Base-by-base conservation (phyloP, 2,797 vertebrate genomes). In the Rhinatrema bivittatum region DNA sequence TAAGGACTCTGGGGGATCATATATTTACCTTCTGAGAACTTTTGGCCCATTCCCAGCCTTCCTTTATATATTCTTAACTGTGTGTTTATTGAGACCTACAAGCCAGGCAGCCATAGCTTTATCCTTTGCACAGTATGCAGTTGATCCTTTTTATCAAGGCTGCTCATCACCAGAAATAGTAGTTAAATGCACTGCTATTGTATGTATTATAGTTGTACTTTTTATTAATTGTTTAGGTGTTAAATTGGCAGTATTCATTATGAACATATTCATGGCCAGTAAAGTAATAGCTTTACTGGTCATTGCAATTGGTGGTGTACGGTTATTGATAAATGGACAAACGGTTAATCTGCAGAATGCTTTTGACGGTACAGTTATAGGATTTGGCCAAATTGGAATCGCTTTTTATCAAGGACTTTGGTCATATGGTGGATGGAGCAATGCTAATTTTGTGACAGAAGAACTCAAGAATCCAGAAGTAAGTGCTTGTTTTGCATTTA, bases 361-460 rank as follows among this genome's bases (percentile, higher is more conserved):
- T 5, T 97, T 98, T 56, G 70, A 84, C 24, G 79, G 79, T 40
- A 91, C 81, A 0, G 85, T 63, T 1, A 4, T 66, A 2, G 69
- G 80, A 35, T 56, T 83, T 3, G 77, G 72, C 27, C 15, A 66
- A 3, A 65, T 93, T 9, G 84, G 83, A 14, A 74, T 87, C 33
- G 89, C 91, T 0, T 89, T 94, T 63, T 94, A 89, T 67, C 91
- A 93, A 66, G 89, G 90, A 1, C 76, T 94, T 25, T 94, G 92
- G 91, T 87, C 91, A 15, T 96, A 82, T 0, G 87, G 91, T 10
- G 88, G 91, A 21, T 94, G 91, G 91, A 94, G 83, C 61, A 92
- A 82, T 50, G 64, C 96, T 51, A 94, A 92, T 58, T 81, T 68
- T 23, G 76, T 91, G 23, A 86, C 77, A 0, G 92, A 96, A 38